These are phyloP conservation scores for Erpornis zantholeuca DNA, from an alignment of 2,113 vertebrate species.

Conservation along the genomic window DNA sequence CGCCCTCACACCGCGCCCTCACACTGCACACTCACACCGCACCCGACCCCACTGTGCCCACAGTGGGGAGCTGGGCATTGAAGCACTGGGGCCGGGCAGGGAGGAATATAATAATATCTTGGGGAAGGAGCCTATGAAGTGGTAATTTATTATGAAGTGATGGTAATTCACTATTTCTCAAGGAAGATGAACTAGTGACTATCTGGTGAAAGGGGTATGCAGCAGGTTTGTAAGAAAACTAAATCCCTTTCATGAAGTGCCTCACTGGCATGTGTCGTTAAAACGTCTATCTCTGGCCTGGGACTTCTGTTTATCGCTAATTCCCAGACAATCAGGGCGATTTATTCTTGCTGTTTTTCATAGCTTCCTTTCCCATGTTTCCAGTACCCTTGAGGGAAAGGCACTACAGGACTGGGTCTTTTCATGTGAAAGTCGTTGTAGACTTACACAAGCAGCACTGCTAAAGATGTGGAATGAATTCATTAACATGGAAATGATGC, in stretches of 20 bases:
- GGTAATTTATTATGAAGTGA: not conserved
- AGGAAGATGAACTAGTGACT: fast-evolving
- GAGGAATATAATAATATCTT: fast-evolving
- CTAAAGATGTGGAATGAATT: not conserved
- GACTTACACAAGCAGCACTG: not conserved
- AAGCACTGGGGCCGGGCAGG: fast-evolving
- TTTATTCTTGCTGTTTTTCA: not conserved
- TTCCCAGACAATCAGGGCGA: not conserved
- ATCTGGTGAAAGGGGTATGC: fast-evolving
- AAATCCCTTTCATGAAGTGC: not conserved
- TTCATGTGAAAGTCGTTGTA: fast-evolving
- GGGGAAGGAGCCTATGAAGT: fast-evolving
- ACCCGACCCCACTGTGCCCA: too few relatives aligned
- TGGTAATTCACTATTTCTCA: not conserved
- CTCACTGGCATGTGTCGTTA: not conserved
- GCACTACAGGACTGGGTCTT: fast-evolving
- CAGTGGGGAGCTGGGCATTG: too few relatives aligned
- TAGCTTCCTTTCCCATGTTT: fast-evolving
- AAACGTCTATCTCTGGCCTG: not conserved
- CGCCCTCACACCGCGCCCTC: too few relatives aligned
- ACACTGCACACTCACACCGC: not conserved
- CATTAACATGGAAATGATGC: not conserved
- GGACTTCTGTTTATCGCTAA: fast-evolving
- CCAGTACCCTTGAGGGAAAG: not conserved
- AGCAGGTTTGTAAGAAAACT: not conserved